These are phyloP conservation scores for Girardia tigrina DNA, from an alignment of 2,888 invertebrate genomes.

Conservation along the genomic window DNA sequence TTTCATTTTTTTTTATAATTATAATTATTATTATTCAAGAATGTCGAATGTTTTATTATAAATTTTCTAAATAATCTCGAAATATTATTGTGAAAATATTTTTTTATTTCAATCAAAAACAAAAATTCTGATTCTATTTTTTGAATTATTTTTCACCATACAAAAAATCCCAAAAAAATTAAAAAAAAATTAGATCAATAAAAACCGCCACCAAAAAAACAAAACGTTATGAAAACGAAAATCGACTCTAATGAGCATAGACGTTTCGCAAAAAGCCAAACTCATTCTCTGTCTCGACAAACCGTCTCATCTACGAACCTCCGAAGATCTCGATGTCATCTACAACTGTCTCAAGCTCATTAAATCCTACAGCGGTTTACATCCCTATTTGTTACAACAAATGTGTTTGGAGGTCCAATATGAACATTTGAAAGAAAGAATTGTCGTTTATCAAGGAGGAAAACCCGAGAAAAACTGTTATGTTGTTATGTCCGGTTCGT, in stretches of 20 bases:
- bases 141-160: too few species aligned
- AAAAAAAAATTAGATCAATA: too few species aligned
- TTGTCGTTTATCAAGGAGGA: slow-evolving; percentile 63
- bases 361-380: slow-evolving; percentile 43
- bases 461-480: slow-evolving; percentile 68
- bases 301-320: slow-evolving; percentile 4
- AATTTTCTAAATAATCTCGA: background rate
- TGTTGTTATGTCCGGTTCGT: slow-evolving; percentile 61
- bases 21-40: too few species aligned
- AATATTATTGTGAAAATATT: background rate
- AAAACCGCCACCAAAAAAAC: background rate
- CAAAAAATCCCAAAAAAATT: too few species aligned
- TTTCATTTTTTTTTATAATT: background rate
- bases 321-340: slow-evolving; percentile 9
- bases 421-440: slow-evolving; percentile 58
- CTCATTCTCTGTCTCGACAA: slow-evolving; percentile 19
- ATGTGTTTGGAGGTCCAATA: slow-evolving; percentile 64
- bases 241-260: slow-evolving; percentile 6
- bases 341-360: slow-evolving; percentile 16
- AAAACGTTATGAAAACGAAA: slow-evolving; percentile 23
- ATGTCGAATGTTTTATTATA: slow-evolving; percentile 1
- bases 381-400: slow-evolving; percentile 61
- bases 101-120: background rate
- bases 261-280: slow-evolving; percentile 17
- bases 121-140: background rate